phyloP scores from a whole-genome alignment of 92 coral and sea anemone species.

The Palythoa heliodiscus region DNA sequence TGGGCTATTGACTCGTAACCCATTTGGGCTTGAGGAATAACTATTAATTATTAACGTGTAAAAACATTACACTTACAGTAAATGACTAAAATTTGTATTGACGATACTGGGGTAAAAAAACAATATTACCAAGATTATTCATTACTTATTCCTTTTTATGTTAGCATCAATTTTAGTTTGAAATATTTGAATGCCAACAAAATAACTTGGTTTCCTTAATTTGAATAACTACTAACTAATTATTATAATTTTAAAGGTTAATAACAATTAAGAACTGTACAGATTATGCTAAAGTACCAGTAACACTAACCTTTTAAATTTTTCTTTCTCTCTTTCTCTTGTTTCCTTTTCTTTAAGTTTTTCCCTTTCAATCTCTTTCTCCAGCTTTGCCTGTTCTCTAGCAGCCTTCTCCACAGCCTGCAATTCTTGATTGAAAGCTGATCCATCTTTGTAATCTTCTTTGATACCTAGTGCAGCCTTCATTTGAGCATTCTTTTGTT shows the following conservation, averaged over 20 bases:
- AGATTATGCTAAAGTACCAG: neutral
- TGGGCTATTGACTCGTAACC: too few relatives aligned
- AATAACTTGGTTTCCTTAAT: neutral
- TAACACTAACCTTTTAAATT: slow-evolving; percentile 40
- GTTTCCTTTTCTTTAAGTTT: slow-evolving; percentile 61
- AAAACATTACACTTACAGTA: too few relatives aligned
- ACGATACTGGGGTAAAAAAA: too few relatives aligned
- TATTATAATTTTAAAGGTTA: neutral
- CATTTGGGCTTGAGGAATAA: too few relatives aligned
- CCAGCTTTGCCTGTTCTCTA: slow-evolving; percentile 61
- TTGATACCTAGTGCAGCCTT: slow-evolving; percentile 94
- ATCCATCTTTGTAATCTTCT: slow-evolving; percentile 91
- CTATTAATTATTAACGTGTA: too few relatives aligned
- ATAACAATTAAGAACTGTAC: neutral
- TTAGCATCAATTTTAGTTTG: too few relatives aligned
- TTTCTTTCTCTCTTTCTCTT: slow-evolving; percentile 55
- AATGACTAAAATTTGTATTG: neutral
- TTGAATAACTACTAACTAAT: neutral
- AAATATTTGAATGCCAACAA: too few relatives aligned
- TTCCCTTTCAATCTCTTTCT: slow-evolving; percentile 54
- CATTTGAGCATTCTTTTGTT: slow-evolving; percentile 90
- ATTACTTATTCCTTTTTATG: too few relatives aligned
- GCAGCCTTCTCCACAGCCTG: slow-evolving; percentile 77
- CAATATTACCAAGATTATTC: too few relatives aligned
- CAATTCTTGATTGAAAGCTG: slow-evolving; percentile 90